phyloP scores from a whole-genome alignment of 2,797 vertebrate species.

The Myotis daubentonii region DNA sequence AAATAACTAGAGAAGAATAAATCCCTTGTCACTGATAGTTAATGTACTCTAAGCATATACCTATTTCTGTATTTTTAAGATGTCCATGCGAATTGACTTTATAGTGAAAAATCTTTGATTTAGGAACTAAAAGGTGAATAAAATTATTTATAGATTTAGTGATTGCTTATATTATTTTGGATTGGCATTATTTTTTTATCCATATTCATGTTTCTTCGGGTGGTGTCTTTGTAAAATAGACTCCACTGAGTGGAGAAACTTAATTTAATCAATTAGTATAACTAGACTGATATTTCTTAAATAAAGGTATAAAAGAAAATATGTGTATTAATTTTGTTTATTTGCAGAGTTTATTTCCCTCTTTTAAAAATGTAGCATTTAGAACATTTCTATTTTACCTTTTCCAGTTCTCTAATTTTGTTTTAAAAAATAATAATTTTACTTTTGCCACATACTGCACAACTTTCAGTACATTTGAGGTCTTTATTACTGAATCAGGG shows the following conservation, averaged over 20 bases:
- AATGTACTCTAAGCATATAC: neutral
- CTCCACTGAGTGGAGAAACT: neutral
- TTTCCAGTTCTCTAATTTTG: neutral
- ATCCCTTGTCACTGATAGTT: neutral
- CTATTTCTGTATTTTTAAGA: neutral
- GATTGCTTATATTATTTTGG: slow-evolving; percentile 19
- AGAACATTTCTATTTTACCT: neutral
- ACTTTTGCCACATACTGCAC: neutral
- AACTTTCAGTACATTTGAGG: neutral
- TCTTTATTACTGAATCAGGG: neutral
- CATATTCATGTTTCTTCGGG: neutral
- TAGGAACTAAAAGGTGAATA: neutral
- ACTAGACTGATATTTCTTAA: neutral
- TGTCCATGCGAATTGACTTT: neutral
- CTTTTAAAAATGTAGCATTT: neutral
- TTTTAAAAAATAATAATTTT: slow-evolving; percentile 4
- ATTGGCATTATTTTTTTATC: neutral
- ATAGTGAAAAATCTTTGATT: neutral
- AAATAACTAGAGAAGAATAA: neutral
- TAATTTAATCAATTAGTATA: neutral
- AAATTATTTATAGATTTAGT: neutral
- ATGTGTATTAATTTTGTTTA: neutral
- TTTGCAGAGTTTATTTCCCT: neutral
- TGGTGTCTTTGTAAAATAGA: neutral
- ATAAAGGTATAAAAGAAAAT: neutral